Conservation (phyloP, 2,888 invertebrate genomes). For the Xylota segnis region DNA sequence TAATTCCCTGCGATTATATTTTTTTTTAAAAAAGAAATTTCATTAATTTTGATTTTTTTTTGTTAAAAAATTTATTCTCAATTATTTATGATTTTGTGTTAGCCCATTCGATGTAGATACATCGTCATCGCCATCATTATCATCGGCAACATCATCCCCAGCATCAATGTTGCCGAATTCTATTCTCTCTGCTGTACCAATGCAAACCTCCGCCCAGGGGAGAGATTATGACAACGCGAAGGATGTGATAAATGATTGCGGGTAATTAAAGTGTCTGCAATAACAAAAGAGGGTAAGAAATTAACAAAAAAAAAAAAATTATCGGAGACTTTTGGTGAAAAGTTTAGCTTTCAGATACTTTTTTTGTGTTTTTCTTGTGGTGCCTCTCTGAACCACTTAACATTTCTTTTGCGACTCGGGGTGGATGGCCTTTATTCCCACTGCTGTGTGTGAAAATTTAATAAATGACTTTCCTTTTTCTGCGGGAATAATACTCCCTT, state of each 20-base stretch:
- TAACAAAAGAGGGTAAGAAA: conserved; percentile 61
- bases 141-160: conserved; percentile 25
- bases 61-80: conserved; percentile 64
- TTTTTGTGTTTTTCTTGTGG: not conserved
- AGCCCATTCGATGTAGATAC: conserved; percentile 45
- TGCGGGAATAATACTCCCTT: conserved; percentile 49
- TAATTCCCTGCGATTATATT: conserved; percentile 51
- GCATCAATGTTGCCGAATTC: conserved; percentile 42
- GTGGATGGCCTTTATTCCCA: conserved; percentile 59
- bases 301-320: conserved; percentile 56
- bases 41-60: conserved; percentile 44
- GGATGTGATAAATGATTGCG: conserved; percentile 78
- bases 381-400: conserved; percentile 57
- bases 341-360: conserved; percentile 56
- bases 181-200: conserved; percentile 9
- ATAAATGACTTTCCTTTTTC: conserved; percentile 76
- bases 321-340: conserved; percentile 48
- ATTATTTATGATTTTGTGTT: conserved; percentile 63
- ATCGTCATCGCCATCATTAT: conserved; percentile 26
- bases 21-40: conserved; percentile 16
- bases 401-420: conserved; percentile 44
- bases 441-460: conserved; percentile 63
- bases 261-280: conserved; percentile 78
- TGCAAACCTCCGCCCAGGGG: conserved; percentile 69
- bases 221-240: conserved; percentile 74